phyloP scores from a whole-genome alignment of 2,888 invertebrate species.

The Cactoblastis cactorum region DNA sequence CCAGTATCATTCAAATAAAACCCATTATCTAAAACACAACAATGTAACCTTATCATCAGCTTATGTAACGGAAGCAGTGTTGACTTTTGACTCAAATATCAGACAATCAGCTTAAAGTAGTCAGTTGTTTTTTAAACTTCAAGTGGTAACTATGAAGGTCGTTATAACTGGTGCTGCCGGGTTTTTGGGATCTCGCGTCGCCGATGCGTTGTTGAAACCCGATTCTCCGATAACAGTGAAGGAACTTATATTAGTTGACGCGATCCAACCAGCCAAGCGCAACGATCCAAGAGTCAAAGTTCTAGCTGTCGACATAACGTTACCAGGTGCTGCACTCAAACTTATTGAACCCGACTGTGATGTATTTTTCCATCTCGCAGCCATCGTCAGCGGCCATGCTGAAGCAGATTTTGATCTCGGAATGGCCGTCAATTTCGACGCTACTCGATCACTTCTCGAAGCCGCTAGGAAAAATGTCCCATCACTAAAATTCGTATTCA shows the following conservation, averaged over 20 bases:
- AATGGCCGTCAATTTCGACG: conserved; percentile 57
- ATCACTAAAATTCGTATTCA: conserved; percentile 45
- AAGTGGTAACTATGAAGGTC: conserved; percentile 37
- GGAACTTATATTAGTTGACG: conserved; percentile 33
- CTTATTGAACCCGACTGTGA: conserved; percentile 38
- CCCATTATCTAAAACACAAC: conserved; percentile 6
- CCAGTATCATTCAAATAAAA: neutral
- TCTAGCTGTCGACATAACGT: conserved; percentile 33
- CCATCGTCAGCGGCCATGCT: conserved; percentile 62
- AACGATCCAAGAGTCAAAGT: conserved; percentile 35
- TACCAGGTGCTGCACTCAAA: conserved; percentile 34
- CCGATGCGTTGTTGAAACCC: conserved; percentile 30
- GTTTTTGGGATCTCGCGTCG: conserved; percentile 39
- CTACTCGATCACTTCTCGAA: conserved; percentile 54
- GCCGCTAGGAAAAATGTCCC: conserved; percentile 41
- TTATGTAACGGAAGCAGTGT: neutral
- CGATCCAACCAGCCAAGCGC: conserved; percentile 19
- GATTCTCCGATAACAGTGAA: conserved; percentile 30
- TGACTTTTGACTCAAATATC: conserved; percentile 11
- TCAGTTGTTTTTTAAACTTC: neutral
- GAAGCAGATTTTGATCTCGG: conserved; percentile 63
- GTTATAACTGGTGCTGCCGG: conserved; percentile 50
- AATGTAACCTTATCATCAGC: conserved; percentile 3
- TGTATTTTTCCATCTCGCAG: conserved; percentile 60
- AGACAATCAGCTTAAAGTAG: neutral